These are phyloP conservation scores for Dolomedes plantarius DNA, from an alignment of 2,888 invertebrate species.

Conservation along the genomic window DNA sequence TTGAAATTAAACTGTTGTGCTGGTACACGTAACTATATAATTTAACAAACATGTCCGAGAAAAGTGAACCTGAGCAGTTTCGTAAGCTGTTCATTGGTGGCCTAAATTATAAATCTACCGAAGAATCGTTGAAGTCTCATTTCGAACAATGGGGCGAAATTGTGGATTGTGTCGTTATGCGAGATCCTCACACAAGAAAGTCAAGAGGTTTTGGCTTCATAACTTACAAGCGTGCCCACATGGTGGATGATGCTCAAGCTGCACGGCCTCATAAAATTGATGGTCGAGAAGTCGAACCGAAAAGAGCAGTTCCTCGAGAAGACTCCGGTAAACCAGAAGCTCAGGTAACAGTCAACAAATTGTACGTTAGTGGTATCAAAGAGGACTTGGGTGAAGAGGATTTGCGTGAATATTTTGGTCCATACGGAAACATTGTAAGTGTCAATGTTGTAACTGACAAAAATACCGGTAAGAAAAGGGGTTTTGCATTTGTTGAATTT, in stretches of 20 bases:
- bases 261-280: conserved; percentile 91
- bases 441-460: conserved; percentile 94
- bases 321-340: conserved; percentile 90
- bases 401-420: conserved; percentile 83
- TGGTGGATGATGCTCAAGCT: conserved; percentile 84
- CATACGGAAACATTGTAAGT: conserved; percentile 88
- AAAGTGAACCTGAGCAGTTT: conserved; percentile 75
- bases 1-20: neutral
- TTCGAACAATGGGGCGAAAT: conserved; percentile 98
- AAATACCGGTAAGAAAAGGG: conserved; percentile 93
- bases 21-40: too few relatives aligned
- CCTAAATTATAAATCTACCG: conserved; percentile 93
- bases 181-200: conserved; percentile 94
- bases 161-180: conserved; percentile 97
- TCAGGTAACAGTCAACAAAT: conserved; percentile 93
- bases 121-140: conserved; percentile 88
- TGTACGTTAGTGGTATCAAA: conserved; percentile 95
- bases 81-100: conserved; percentile 96
- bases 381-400: conserved; percentile 95
- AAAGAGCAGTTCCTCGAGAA: conserved; percentile 80
- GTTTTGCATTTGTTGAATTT: conserved; percentile 97
- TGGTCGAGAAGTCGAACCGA: conserved; percentile 96
- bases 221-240: conserved; percentile 92
- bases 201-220: conserved; percentile 99
- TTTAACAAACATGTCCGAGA: conserved; percentile 43